Base-by-base conservation (phyloP, 2,888 invertebrate species). In the Tupiocoris notatus region DNA sequence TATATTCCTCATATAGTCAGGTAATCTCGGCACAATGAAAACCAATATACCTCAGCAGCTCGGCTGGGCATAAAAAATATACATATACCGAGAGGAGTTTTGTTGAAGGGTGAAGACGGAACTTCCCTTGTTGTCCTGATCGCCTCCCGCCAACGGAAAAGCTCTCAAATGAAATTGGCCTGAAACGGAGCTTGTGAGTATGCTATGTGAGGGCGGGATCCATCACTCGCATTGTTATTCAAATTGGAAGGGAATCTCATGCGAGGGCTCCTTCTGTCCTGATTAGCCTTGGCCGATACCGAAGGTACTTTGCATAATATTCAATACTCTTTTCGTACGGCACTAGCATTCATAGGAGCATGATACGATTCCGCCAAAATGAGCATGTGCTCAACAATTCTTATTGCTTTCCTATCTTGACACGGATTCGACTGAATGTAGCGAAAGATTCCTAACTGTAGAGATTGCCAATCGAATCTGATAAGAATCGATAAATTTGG, bases 301-400 rank as follows among this genome's bases (percentile, higher is more conserved):
- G 74, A 22, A 59, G 20, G 68, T 62, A 75, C 77, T 78, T 78
- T 78, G 78, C 78, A 78, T 78, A 78, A 78, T 78, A 78, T 78
- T 78, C 78, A 76, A 78, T 78, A 74, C 71, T 56, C 59, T 58
- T 23, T 1, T 65, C 17, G 20, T 24, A 22, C n/a, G 57, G 70
- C 39, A 39, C 39, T 39, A 7, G 39, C 39, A 39, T 39, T 39
- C 39, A 39, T 39, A n/a, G n/a, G n/a, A n/a, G n/a, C n/a, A n/a
- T n/a, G n/a, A n/a, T n/a, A 39, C 39, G 39, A 39, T 39, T 39
- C 39, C 39, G 12, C 12, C 12, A 7, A 7, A 12, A 12, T 12
- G 39, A 12, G 39, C 59, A 59, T 59, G 59, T 59, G 59, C 20
- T 59, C 39, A n/a, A n/a, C n/a, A n/a, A n/a, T n/a, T n/a, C n/a